These are phyloP conservation scores for Zaprionus camerounensis DNA, from an alignment of 1,140 invertebrate genomes.

Conservation along the genomic window DNA sequence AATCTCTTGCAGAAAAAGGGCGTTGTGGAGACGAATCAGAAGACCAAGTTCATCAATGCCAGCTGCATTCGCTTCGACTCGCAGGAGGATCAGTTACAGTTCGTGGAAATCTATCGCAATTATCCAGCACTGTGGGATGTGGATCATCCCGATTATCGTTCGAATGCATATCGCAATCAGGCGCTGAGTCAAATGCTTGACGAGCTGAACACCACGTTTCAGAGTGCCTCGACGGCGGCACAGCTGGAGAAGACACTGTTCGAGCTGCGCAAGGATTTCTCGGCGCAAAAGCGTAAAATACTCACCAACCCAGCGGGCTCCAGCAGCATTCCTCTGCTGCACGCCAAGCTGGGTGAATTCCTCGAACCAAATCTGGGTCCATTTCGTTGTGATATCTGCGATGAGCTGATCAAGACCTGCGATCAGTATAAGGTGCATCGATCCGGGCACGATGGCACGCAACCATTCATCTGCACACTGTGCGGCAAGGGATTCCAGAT, in stretches of 20 bases:
- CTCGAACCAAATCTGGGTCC: constrained; percentile 73
- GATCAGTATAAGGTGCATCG: constrained; percentile 80
- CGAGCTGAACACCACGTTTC: constrained; percentile 65
- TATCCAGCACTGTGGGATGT: constrained; percentile 76
- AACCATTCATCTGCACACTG: constrained; percentile 75
- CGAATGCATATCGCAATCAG: constrained; percentile 72
- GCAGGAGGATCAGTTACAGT: constrained; percentile 65
- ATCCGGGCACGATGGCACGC: constrained; percentile 68
- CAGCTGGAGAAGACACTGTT: constrained; percentile 77
- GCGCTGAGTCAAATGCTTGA: constrained; percentile 73
- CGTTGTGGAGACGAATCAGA: constrained; percentile 64
- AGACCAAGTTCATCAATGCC: constrained; percentile 70
- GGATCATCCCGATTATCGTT: constrained; percentile 77
- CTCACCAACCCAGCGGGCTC: constrained; percentile 39
- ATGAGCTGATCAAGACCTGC: constrained; percentile 70
- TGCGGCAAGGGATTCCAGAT: constrained; percentile 80
- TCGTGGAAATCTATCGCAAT: constrained; percentile 76
- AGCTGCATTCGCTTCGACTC: constrained; percentile 54
- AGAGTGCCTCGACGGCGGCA: constrained; percentile 26
- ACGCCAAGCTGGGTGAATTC: constrained; percentile 67
- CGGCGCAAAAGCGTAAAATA: constrained; percentile 65
- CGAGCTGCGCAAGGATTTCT: constrained; percentile 71
- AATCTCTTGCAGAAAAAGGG: constrained; percentile 58
- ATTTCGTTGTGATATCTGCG: constrained; percentile 71
- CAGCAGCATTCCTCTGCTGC: constrained; percentile 58